phyloP scores from a whole-genome alignment of 1,140 invertebrate genomes.

The Halyomorpha halys region DNA sequence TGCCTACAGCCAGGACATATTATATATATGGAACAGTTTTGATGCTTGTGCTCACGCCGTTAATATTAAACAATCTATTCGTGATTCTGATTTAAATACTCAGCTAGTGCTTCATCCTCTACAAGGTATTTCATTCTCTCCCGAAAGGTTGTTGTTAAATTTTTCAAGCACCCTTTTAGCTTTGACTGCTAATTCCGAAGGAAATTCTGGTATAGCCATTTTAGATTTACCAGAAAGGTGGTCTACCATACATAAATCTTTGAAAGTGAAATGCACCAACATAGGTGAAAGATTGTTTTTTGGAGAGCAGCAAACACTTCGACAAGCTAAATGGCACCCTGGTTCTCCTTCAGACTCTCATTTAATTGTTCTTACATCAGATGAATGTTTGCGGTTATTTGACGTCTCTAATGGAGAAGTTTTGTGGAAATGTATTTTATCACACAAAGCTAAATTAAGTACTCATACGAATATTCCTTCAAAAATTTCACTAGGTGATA shows the following conservation, averaged over 20 bases:
- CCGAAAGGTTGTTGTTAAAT: constrained; percentile 39
- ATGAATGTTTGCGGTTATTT: constrained; percentile 44
- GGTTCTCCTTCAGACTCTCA: constrained; percentile 63
- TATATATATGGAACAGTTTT: constrained; percentile 24
- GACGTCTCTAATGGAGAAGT: constrained; percentile 30
- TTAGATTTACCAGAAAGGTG: constrained; percentile 40
- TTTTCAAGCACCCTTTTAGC: constrained; percentile 38
- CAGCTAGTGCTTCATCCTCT: constrained; percentile 35
- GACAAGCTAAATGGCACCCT: constrained; percentile 69
- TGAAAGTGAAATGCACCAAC: constrained; percentile 39
- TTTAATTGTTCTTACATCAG: constrained; percentile 65
- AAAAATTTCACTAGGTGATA: constrained; percentile 60
- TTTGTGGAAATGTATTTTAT: constrained; percentile 37
- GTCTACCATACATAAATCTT: constrained; percentile 39
- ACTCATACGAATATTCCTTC: constrained; percentile 5
- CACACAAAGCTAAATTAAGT: background rate
- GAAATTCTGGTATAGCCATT: constrained; percentile 37
- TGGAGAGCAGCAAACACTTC: constrained; percentile 36
- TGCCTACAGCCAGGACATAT: constrained; percentile 15
- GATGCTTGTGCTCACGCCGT: constrained; percentile 8
- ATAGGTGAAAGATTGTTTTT: constrained; percentile 51
- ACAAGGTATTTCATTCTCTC: constrained; percentile 40
- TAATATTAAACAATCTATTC: constrained; percentile 21
- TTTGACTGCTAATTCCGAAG: constrained; percentile 39
- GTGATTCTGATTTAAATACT: background rate